A percentile compares a stretch with the other conserved stretches of the same genome.
Conservation (phyloP, 2,888 invertebrate species). For the Electrophaes corylata region DNA sequence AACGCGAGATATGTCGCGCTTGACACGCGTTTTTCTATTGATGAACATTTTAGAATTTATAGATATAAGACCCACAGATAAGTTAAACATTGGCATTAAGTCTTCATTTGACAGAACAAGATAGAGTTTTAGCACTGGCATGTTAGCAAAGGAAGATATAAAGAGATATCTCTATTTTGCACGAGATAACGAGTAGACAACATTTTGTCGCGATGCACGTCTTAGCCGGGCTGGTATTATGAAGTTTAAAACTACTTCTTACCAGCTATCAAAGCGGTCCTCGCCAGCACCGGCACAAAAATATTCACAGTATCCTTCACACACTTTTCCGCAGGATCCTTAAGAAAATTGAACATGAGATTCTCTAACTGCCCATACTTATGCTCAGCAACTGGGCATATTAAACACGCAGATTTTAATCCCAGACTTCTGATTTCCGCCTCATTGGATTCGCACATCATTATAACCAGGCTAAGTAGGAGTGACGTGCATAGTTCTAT, state of each 20-base stretch:
- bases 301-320: slow-evolving; percentile 70
- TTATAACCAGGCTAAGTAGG: slow-evolving; percentile 70
- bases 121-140: no score
- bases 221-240: no score
- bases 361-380: slow-evolving; percentile 75
- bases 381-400: slow-evolving; percentile 73
- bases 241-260: slow-evolving; percentile 29
- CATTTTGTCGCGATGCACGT: no score
- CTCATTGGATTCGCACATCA: slow-evolving; percentile 80
- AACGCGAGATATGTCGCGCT: no score
- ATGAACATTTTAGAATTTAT: no score
- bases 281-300: slow-evolving; percentile 72
- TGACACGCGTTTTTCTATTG: no score
- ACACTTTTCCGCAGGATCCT: slow-evolving; percentile 70
- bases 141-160: no score
- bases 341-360: slow-evolving; percentile 72
- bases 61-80: no score
- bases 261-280: slow-evolving; percentile 74
- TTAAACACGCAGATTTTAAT: slow-evolving; percentile 69
- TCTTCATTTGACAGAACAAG: no score
- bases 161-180: no score
- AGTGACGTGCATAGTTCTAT: slow-evolving; percentile 77
- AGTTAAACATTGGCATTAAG: no score
- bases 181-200: no score
- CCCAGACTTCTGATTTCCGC: slow-evolving; percentile 69